Evolutionary conservation across 2,888 invertebrate genomes (phyloP).

Genomic region (Cataglyphis rosenhaueri): DNA sequence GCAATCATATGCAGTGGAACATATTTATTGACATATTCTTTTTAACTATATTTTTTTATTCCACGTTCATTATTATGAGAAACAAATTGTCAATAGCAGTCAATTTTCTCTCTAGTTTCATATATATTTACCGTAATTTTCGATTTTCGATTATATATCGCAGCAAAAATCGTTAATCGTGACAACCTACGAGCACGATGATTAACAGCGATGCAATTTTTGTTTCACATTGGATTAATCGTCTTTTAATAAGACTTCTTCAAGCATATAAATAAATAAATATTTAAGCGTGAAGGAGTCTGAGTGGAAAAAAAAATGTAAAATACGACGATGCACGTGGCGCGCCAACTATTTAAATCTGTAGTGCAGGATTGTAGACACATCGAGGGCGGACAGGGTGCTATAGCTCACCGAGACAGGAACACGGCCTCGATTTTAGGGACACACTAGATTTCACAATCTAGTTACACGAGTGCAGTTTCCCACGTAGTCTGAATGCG

Average conservation of each 20-base stretch:
- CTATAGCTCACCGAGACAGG: conserved; percentile 75
- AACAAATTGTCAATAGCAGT: background rate
- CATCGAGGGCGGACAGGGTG: conserved; percentile 70
- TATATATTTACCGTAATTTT: background rate
- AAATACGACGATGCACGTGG: conserved; percentile 50
- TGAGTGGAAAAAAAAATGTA: conserved; percentile 37
- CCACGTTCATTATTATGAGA: background rate
- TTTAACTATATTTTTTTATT: background rate
- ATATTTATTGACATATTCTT: conserved; percentile 44
- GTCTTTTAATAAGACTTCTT: conserved; percentile 42
- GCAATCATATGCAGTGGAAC: conserved; percentile 61
- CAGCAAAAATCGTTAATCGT: background rate
- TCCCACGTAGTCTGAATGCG: conserved; percentile 77
- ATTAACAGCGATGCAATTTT: conserved; percentile 6
- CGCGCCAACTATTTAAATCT: conserved; percentile 74
- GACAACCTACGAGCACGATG: background rate
- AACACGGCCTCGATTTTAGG: conserved; percentile 78
- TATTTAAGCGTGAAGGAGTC: conserved; percentile 63
- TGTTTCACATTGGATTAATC: conserved; percentile 48
- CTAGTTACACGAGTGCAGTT: conserved; percentile 76
- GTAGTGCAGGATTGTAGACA: conserved; percentile 71
- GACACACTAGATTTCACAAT: conserved; percentile 76
- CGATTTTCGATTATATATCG: background rate
- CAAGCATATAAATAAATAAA: conserved; percentile 58
- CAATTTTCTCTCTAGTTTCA: background rate